Evolutionary conservation across 2,888 invertebrate genomes (phyloP), one percentile per base, ranked within the genome.

Genomic region (Tanytarsus gracilentus): DNA sequence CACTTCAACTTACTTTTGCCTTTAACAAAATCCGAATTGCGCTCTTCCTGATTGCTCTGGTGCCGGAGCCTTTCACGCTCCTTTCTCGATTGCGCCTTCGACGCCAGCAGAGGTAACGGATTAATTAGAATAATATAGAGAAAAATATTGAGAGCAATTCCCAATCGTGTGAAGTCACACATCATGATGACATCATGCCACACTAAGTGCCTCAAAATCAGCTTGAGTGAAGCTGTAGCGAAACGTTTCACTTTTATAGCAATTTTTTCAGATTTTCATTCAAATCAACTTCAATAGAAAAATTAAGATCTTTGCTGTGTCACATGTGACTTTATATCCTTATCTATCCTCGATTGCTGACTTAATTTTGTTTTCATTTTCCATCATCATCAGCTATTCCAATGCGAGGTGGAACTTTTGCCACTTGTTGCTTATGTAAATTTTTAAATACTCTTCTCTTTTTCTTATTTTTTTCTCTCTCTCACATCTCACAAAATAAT

Each of bases 11-110:
- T 80, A 85, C 85, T 85, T 75, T 85, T 86, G 72, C 85, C 85
- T 74, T 85, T 85, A 72, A 85, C 85, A 72, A 85, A 85, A 71
- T 85, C 85, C 66, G 84, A 83, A 67, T 77, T 74, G 66, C 74
- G 74, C 66, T 75, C 72, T 40, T 63, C 61, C 61, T 73, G 69
- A 63, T 71, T 67, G 65, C 71, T 68, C 62, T 71, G 69, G 65
- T 69, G 66, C 68, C 72, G 74, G 66, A 74, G 71, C 62, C 62
- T 33, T 63, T 65, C 56, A 27, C 63, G 26, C n/a, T 27, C 27
- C 16, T 27, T 58, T 40, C 23, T 44, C 6, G 11, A n/a, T 7
- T 29, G 44, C 8, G 11, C 11, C 21, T 58, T 58, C 3, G 14
- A 18, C 6, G 60, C 60, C 30, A 49, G 14, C 14, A 60, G 25